Base-by-base conservation (phyloP, 2,888 invertebrate genomes). In the Dicyrtoma fusca region DNA sequence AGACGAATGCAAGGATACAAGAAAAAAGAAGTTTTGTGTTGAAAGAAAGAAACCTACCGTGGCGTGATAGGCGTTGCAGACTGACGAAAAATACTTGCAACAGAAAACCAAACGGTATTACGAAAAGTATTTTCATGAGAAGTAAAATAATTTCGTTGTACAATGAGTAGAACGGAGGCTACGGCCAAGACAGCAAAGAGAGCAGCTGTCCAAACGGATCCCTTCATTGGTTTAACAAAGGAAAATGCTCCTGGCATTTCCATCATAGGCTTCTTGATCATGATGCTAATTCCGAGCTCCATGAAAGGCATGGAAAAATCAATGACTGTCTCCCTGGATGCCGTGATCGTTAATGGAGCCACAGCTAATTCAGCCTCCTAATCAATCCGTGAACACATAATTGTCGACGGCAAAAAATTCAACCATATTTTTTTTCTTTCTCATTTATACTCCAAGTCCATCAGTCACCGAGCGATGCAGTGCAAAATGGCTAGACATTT, bases 261-360 rank as follows among this genome's bases (percentile, higher is more conserved):
- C 81, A 86, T 89, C 81, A 87, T 89, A 68, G 91, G 90, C 26
- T 78, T 77, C 77, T 81, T 79, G 75, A 95, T 97, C 44, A 97
- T 86, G 82, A 98, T 98, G 23, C 95, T 94, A 75, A 97, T 97
- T 42, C 97, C 97, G 14, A 97, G 88, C 84, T 79, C 79, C 93
- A 98, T 95, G 85, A 97, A 98, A 0, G 97, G 98, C 82, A 97
- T 97, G 0, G 97, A 97, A 84, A 98, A 98, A 84, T 97, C 97
- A 65, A 98, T 95, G 73, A 93, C 91, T 83, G 92, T 91, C 83
- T 97, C 97, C 19, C 98, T 85, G 0, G 92, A 91, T 83, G 93
- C 94, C 82, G 92, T 94, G 79, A 95, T 95, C 34, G 94, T 95
- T 88, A 95, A 90, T 2, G 94, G 92, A 8, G 92, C 93, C 23